Percentiles rank a stretch among this genome's conserved stretches.
Evolutionary conservation across 2,888 invertebrate genomes (phyloP).

Genomic region (Pegoplata infirma): DNA sequence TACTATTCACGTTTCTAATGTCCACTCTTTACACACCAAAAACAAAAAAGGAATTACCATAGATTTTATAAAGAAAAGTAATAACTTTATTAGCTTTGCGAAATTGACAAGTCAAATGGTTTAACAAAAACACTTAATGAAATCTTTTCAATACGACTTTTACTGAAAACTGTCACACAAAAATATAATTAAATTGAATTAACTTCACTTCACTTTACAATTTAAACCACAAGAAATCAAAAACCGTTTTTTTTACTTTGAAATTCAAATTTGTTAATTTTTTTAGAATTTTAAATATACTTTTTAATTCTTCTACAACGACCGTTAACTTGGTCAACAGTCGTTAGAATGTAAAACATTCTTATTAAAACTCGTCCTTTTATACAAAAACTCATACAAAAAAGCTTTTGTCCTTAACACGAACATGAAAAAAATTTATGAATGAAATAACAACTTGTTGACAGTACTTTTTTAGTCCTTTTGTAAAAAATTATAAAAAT

Average conservation of each 20-base stretch:
- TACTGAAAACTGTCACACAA: not conserved
- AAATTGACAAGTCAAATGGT: conserved; percentile 60
- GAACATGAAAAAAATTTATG: conserved; percentile 33
- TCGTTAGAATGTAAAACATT: conserved; percentile 73
- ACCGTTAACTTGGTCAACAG: conserved; percentile 70
- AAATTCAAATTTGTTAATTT: conserved; percentile 33
- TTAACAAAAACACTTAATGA: conserved; percentile 54
- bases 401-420: conserved; percentile 33
- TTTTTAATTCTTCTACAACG: conserved; percentile 10
- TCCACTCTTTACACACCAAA: not conserved
- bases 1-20: not conserved
- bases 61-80: conserved; percentile 43
- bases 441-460: conserved; percentile 58
- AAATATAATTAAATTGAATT: conserved; percentile 37
- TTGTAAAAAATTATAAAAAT: too few species aligned
- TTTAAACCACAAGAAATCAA: not conserved
- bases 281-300: conserved; percentile 3
- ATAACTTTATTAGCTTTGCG: conserved; percentile 67
- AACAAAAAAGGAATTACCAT: not conserved
- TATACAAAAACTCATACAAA: conserved; percentile 66
- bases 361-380: conserved; percentile 75
- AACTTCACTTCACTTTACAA: not conserved
- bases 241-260: conserved; percentile 25
- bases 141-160: not conserved
- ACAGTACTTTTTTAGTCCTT: conserved; percentile 7